A percentile compares a stretch with the other conserved stretches of the same genome.
Evolutionary conservation across 2,888 invertebrate genomes (phyloP).

Genomic region (Apamea monoglypha): DNA sequence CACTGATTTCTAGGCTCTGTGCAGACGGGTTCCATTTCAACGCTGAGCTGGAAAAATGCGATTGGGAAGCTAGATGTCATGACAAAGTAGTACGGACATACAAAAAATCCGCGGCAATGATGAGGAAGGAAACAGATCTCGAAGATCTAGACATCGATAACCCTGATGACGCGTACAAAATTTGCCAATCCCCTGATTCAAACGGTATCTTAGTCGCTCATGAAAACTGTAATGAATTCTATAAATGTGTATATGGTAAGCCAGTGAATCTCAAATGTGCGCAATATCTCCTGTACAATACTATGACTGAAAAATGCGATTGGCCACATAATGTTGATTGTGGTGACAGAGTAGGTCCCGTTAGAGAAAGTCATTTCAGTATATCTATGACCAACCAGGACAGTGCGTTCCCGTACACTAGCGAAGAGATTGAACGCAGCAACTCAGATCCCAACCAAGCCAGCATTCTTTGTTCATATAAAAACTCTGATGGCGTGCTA

Average conservation of each 20-base stretch:
- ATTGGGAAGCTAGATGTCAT: conserved; percentile 61
- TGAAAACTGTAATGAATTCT: conserved; percentile 74
- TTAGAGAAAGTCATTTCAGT: conserved; percentile 11
- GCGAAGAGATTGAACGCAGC: conserved; percentile 25
- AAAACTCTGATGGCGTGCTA: conserved; percentile 61
- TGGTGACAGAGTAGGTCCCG: conserved; percentile 62
- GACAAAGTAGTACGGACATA: neutral
- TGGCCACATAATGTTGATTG: conserved; percentile 74
- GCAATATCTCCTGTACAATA: conserved; percentile 67
- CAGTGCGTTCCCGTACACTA: neutral
- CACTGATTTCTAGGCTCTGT: conserved; percentile 28
- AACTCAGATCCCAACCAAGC: conserved; percentile 40
- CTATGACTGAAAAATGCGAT: conserved; percentile 70
- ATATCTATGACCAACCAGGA: neutral
- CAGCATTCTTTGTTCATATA: conserved; percentile 63
- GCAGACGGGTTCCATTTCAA: conserved; percentile 19
- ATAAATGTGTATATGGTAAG: conserved; percentile 68
- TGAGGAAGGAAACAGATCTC: neutral
- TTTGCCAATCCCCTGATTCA: conserved; percentile 67
- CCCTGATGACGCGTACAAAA: conserved; percentile 65
- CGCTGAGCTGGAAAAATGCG: conserved; percentile 60
- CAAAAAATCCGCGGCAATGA: neutral
- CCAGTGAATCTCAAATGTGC: conserved; percentile 67
- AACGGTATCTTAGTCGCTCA: conserved; percentile 70
- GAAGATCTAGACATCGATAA: conserved; percentile 57